Evolutionary conservation across 2,888 invertebrate genomes (phyloP), one percentile per base, ranked within the genome.

Genomic region (Acanthosoma haemorrhoidale): DNA sequence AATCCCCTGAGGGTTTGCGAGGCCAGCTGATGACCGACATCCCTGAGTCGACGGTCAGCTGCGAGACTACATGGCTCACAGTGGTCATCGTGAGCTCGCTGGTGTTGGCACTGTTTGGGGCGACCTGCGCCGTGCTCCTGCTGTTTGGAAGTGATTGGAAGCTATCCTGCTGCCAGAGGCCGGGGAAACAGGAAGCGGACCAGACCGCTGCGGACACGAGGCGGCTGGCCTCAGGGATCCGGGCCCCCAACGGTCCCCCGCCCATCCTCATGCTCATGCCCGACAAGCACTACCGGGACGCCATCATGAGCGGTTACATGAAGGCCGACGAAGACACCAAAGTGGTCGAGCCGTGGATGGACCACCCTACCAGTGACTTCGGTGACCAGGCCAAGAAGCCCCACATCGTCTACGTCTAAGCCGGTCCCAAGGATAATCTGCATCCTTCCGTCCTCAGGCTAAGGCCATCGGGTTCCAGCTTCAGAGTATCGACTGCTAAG

Each of bases 361-460:
- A 73, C 34, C 72, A 72, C 39, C 74, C 75, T 70, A 73, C 73
- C 39, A 73, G 73, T 61, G 68, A 74, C 32, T 32, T 70, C 51
- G 74, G 72, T 60, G 80, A 82, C 77, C 83, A 83, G 75, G 83
- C 83, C 68, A 84, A 84, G 77, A 83, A 84, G 79, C 84, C 84
- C 72, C 84, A 84, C 80, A 83, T 84, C 81, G 84, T 84, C 80
- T 84, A 84, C 76, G 84, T 84, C 77, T 84, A 83, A 83, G 70
- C 32, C 31, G 51, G 13, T 11, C 9, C 15, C 11, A 51, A 59
- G 71, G 38, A 61, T 68, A 43, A 11, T 25, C 43, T 18, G 43
- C 43, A 51, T 21, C 43, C 51, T n/a, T 41, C 31, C 29, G 21
- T 43, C 41, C 67, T 29, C 36, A 63, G 36, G 15, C n/a, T 18